phyloP scores from a whole-genome alignment of 1,140 invertebrate species.

The Brachionus paranguensis region DNA sequence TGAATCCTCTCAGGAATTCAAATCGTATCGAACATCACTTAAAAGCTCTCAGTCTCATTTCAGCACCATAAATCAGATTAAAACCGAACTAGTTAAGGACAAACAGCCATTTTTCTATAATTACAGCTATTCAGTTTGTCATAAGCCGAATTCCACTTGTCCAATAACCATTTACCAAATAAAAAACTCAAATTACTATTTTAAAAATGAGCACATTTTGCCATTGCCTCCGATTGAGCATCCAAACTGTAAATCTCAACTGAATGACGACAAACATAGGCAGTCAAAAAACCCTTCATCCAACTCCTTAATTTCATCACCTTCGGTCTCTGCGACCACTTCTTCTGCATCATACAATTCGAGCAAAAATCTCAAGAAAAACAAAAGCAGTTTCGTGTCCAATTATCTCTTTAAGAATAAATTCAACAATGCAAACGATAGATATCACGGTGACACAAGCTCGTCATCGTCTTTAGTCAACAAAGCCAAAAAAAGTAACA shows the following conservation, averaged over 20 bases:
- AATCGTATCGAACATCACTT: background rate
- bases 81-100: background rate
- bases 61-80: background rate
- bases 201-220: background rate
- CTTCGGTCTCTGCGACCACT: background rate
- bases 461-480: background rate
- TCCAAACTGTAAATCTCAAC: background rate
- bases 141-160: background rate
- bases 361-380: background rate
- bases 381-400: background rate
- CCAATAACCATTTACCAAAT: background rate
- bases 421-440: background rate
- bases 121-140: background rate
- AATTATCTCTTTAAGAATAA: slow-evolving; percentile 16
- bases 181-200: background rate
- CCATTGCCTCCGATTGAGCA: background rate
- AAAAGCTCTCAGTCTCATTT: background rate
- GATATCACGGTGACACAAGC: background rate
- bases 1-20: background rate
- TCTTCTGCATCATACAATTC: background rate
- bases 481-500: background rate
- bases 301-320: background rate
- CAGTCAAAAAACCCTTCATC: background rate
- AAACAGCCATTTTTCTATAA: background rate
- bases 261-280: background rate